phyloP scores from a whole-genome alignment of 2,888 invertebrate genomes.

The Erebia ligea region DNA sequence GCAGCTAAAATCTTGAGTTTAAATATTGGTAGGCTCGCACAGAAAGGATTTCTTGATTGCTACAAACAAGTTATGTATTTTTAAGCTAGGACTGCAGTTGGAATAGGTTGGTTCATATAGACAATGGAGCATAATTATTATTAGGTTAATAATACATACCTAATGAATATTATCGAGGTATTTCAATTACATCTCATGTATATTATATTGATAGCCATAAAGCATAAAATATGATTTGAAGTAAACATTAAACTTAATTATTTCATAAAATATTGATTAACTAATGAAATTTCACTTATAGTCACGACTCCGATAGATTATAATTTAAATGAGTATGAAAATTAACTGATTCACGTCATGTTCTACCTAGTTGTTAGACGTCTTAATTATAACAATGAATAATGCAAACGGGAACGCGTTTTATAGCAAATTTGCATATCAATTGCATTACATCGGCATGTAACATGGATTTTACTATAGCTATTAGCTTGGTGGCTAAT shows the following conservation, averaged over 20 bases:
- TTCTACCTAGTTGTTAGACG: slow-evolving; percentile 26
- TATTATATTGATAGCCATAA: too few relatives aligned
- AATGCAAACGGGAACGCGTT: slow-evolving; percentile 26
- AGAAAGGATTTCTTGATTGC: too few relatives aligned
- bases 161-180: too few relatives aligned
- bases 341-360: slow-evolving; percentile 21
- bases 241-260: background rate
- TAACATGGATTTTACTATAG: slow-evolving; percentile 22
- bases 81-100: background rate
- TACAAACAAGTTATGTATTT: too few relatives aligned
- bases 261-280: background rate
- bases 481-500: slow-evolving; percentile 20
- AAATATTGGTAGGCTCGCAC: too few relatives aligned
- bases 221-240: background rate
- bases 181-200: too few relatives aligned
- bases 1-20: too few relatives aligned
- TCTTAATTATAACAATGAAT: slow-evolving; percentile 27
- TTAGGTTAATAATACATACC: too few relatives aligned
- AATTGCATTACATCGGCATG: slow-evolving; percentile 23
- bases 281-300: slow-evolving; percentile 7
- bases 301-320: slow-evolving; percentile 17
- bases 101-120: background rate
- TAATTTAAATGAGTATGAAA: slow-evolving; percentile 21
- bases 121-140: too few relatives aligned
- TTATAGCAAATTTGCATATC: slow-evolving; percentile 24